Evolutionary conservation across 2,797 vertebrate genomes (phyloP).

Genomic region (Sebastes kiyomatsui): DNA sequence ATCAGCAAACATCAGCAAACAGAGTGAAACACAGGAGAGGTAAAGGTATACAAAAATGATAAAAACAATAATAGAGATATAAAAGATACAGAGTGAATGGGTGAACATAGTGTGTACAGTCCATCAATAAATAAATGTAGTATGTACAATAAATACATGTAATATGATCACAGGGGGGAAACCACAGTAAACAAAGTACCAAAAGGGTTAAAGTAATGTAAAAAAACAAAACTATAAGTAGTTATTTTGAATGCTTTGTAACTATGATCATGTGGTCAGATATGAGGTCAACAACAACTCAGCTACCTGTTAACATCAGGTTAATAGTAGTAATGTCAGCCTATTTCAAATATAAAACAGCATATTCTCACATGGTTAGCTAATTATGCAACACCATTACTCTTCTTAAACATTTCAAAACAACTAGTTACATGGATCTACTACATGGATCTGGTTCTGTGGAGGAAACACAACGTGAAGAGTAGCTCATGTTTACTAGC

Average conservation of each 20-base stretch:
- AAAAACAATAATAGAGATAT: too few relatives aligned
- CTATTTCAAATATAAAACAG: neutral
- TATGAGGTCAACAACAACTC: neutral
- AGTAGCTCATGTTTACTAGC: conserved; percentile 13
- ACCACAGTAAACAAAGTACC: neutral
- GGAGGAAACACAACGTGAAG: neutral
- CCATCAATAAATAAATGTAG: too few relatives aligned
- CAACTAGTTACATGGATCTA: neutral
- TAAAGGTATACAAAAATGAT: too few relatives aligned
- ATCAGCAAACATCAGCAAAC: too few relatives aligned
- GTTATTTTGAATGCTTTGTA: neutral
- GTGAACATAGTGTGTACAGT: too few relatives aligned
- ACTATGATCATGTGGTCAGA: neutral
- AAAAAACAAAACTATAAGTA: accelerated
- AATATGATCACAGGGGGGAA: too few relatives aligned
- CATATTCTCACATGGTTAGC: neutral
- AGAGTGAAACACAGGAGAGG: too few relatives aligned
- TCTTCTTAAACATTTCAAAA: neutral
- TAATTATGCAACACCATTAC: neutral
- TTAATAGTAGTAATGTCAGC: too few relatives aligned
- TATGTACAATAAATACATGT: too few relatives aligned
- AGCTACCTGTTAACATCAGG: neutral
- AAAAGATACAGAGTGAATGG: too few relatives aligned
- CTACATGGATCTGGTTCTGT: neutral
- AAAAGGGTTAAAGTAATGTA: neutral